Percentiles rank a stretch among this genome's conserved stretches.
Evolutionary conservation across 1,140 invertebrate genomes (phyloP).

Genomic region (Coelopa frigida): DNA sequence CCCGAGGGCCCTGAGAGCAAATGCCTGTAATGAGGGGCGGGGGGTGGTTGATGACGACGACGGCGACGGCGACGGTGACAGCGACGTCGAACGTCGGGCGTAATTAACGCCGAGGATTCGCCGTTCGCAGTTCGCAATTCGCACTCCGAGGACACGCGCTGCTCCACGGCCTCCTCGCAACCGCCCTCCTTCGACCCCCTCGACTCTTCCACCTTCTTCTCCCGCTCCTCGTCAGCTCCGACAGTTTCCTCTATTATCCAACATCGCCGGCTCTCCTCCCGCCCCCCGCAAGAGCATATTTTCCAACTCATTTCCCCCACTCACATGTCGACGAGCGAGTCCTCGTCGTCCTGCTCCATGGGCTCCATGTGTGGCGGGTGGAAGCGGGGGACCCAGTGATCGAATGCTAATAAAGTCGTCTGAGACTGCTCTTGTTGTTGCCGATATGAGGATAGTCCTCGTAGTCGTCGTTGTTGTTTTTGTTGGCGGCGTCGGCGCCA

Average conservation of each 20-base stretch:
- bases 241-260: too few species aligned
- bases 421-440: constrained; percentile 7
- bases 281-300: constrained; percentile 22
- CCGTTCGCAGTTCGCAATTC: not conserved
- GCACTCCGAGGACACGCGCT: not conserved
- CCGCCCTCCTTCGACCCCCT: not conserved
- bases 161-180: not conserved
- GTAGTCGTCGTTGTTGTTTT: not conserved
- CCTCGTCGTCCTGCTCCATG: constrained; percentile 12
- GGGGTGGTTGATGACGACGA: not conserved
- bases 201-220: not conserved
- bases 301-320: constrained; percentile 35
- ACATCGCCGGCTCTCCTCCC: not conserved
- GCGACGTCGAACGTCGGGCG: not conserved
- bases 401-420: constrained; percentile 41
- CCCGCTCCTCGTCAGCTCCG: not conserved
- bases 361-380: not conserved
- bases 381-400: constrained; percentile 14
- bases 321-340: constrained; percentile 22
- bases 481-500: constrained; percentile 26
- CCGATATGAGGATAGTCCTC: not conserved
- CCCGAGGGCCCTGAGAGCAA: constrained; percentile 1
- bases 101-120: not conserved
- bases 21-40: not conserved
- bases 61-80: not conserved